These are phyloP conservation scores for Jaculus jaculus DNA, from an alignment of 2,113 vertebrate genomes.

Conservation along the genomic window DNA sequence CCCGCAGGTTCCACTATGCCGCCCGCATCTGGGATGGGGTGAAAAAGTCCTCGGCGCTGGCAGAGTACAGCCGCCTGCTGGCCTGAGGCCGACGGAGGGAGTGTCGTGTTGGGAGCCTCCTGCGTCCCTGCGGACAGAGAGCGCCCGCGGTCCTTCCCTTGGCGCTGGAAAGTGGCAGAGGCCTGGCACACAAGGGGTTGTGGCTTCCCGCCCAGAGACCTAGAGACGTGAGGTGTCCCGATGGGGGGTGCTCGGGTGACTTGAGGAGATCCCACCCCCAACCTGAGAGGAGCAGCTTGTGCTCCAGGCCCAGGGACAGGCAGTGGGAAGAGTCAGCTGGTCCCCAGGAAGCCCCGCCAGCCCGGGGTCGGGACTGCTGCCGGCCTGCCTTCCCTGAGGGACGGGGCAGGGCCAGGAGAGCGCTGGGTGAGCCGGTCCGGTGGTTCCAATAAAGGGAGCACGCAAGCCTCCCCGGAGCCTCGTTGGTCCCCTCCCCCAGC, in stretches of 20 bases:
- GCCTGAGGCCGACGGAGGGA: slow-evolving; percentile 76
- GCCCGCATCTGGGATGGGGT: slow-evolving; percentile 95
- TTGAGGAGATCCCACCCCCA: not conserved
- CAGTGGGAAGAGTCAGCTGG: not conserved
- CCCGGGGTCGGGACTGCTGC: not conserved
- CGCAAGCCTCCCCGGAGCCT: not conserved
- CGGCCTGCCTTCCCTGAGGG: not conserved
- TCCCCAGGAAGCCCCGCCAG: not conserved
- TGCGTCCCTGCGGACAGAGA: not conserved
- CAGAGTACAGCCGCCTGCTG: slow-evolving; percentile 93
- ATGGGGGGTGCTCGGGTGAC: not conserved
- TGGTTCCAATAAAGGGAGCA: slow-evolving; percentile 54
- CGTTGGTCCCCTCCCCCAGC: no score
- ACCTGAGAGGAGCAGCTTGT: not conserved
- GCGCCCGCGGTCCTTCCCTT: not conserved
- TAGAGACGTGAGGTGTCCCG: not conserved
- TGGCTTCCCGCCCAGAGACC: not conserved
- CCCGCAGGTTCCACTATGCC: slow-evolving; percentile 92
- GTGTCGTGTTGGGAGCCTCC: not conserved
- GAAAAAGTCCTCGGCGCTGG: slow-evolving; percentile 93
- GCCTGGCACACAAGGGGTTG: not conserved
- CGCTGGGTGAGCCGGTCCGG: not conserved
- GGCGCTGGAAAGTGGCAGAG: not conserved
- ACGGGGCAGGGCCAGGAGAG: not conserved
- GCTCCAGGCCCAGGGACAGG: not conserved